Evolutionary conservation across 2,888 invertebrate species (phyloP).

Genomic region (Aphrophora alni): DNA sequence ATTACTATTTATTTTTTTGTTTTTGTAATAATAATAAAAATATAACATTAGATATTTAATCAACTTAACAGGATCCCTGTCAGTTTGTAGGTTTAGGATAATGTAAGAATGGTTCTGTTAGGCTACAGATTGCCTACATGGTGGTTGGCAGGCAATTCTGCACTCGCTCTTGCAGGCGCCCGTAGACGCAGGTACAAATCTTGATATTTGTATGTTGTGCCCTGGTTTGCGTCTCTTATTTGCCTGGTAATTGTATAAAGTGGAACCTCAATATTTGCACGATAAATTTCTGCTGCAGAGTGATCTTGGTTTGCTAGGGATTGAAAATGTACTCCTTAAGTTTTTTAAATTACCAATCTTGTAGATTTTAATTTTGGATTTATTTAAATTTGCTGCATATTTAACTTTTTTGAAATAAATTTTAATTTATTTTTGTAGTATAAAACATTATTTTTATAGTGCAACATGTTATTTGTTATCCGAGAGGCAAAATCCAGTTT

Average conservation of each 20-base stretch:
- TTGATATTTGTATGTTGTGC: slow-evolving; percentile 34
- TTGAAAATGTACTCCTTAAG: background rate
- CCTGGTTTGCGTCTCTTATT: slow-evolving; percentile 15
- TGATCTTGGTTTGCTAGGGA: background rate
- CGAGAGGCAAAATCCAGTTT: background rate
- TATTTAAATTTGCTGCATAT: background rate
- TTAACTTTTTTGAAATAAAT: background rate
- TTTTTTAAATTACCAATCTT: background rate
- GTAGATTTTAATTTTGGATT: background rate
- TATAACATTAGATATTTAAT: too few relatives aligned
- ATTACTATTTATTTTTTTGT: too few relatives aligned
- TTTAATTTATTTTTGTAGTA: background rate
- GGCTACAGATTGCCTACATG: slow-evolving; percentile 31
- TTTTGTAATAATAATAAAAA: too few relatives aligned
- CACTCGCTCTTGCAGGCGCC: slow-evolving; percentile 26
- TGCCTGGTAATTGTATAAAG: slow-evolving; percentile 31
- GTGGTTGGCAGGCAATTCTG: slow-evolving; percentile 29
- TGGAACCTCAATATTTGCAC: slow-evolving; percentile 33
- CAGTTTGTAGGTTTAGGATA: background rate
- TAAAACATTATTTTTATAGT: background rate
- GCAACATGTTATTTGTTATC: background rate
- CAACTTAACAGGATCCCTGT: too few relatives aligned
- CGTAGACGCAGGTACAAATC: slow-evolving; percentile 35
- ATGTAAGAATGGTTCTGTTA: slow-evolving; percentile 20
- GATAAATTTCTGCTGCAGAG: background rate